Evolutionary conservation across 2,113 vertebrate species (phyloP).

Genomic region (Ondatra zibethicus): DNA sequence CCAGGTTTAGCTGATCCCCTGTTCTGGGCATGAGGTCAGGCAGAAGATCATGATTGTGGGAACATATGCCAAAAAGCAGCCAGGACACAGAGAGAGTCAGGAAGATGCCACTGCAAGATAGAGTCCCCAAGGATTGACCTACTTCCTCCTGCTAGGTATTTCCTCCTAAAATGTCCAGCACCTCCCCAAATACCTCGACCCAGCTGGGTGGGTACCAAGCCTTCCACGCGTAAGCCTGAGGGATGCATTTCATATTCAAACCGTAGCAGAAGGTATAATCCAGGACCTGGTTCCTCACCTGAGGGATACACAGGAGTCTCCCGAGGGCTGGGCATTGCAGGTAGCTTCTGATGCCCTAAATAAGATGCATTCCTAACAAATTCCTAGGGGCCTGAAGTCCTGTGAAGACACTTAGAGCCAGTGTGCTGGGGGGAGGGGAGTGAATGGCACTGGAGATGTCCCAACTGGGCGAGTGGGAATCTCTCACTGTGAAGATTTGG

Average conservation of each 20-base stretch:
- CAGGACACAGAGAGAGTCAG: background rate
- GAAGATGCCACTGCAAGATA: background rate
- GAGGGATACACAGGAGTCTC: background rate
- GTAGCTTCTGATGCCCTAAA: background rate
- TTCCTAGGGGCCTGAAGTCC: background rate
- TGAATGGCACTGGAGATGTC: background rate
- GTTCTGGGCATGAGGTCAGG: background rate
- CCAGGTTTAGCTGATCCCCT: background rate
- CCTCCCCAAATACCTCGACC: background rate
- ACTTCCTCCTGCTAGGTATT: background rate
- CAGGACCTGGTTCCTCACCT: too few relatives aligned
- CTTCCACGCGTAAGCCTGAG: background rate
- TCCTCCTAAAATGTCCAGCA: background rate
- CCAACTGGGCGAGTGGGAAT: background rate
- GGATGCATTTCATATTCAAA: background rate
- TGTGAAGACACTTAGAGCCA: background rate
- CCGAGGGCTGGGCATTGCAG: background rate
- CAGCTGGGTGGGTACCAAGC: background rate
- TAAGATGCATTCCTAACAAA: background rate
- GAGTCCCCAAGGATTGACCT: background rate
- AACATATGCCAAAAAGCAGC: background rate
- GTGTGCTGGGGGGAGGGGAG: background rate
- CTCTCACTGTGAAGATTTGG: background rate
- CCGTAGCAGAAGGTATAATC: background rate
- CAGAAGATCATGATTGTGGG: background rate